Base-by-base conservation (phyloP, 2,113 vertebrate species). In the Pyxicephalus adspersus region DNA sequence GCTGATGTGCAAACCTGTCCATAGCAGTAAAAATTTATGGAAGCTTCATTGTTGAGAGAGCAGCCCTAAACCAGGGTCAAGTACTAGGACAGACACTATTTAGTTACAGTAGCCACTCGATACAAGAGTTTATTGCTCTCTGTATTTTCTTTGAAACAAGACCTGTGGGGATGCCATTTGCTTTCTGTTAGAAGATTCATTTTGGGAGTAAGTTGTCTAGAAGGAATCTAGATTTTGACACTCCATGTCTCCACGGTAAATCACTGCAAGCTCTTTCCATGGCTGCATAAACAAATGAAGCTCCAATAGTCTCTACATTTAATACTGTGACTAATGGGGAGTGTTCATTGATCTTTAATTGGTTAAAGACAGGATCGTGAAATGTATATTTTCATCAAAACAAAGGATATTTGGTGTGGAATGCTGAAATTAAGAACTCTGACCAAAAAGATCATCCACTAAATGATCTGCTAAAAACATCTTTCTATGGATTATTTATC, bases 191-290 rank as follows among this genome's bases (percentile, higher is more conserved):
- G 85, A 91, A 89, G 90, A 87, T 91, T 90, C 89, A 89, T 93
- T 93, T 91, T 91, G 89, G 92, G 91, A 92, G 88, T 77, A 87
- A 88, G 89, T 88, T 85, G 88, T 86, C 60, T 84, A 91, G 91
- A 93, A 90, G 80, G 86, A 90, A 90, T 91, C 90, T 88, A 93
- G 89, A 91, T 90, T 90, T 88, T 87, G 90, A 90, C 84, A 89
- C 85, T 77, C 83, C 64, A 86, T 85, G 84, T 83, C 85, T 86
- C 86, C 86, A 89, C 85, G 87, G 88, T 89, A 89, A 86, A 86
- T 87, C 87, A 88, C 86, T 86, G 74, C 80, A 87, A 87, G 85
- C 85, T 88, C 87, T 84, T 84, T 86, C 71, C 64, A n/a, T 52
- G 70, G 83, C 86, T 90, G 86, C 84, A 85, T 86, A 91, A 92